Evolutionary conservation across 2,888 invertebrate species (phyloP).

Genomic region (Ditula angustiorana): DNA sequence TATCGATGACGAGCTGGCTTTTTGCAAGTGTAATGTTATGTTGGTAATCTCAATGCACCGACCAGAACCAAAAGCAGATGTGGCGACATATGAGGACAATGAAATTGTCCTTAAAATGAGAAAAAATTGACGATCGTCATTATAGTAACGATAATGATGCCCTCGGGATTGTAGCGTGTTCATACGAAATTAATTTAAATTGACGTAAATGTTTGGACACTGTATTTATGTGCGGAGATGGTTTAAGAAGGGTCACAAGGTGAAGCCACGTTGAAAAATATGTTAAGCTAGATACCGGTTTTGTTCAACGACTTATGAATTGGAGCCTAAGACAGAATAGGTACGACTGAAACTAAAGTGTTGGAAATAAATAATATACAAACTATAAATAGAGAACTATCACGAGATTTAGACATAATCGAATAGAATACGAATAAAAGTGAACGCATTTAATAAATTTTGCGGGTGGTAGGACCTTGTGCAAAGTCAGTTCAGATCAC

Average conservation of each 20-base stretch:
- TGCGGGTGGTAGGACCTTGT: too few relatives aligned
- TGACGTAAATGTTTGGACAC: slow-evolving; percentile 5
- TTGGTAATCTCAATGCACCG: slow-evolving; percentile 6
- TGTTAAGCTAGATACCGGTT: too few relatives aligned
- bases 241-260: background rate
- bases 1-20: background rate
- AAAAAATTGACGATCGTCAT: slow-evolving; percentile 31
- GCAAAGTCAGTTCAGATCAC: too few relatives aligned
- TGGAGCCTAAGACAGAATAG: too few relatives aligned
- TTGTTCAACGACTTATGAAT: too few relatives aligned
- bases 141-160: slow-evolving; percentile 35
- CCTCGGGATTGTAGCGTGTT: slow-evolving; percentile 12
- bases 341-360: too few relatives aligned
- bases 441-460: too few relatives aligned
- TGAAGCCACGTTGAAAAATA: background rate
- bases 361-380: too few relatives aligned
- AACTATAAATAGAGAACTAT: too few relatives aligned
- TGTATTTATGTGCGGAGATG: slow-evolving; percentile 1
- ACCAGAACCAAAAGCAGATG: slow-evolving; percentile 36
- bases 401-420: too few relatives aligned
- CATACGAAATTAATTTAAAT: slow-evolving; percentile 27
- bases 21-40: background rate
- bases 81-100: slow-evolving; percentile 33
- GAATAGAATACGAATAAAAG: too few relatives aligned
- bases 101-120: slow-evolving; percentile 36